Evolutionary conservation across 2,888 invertebrate genomes (phyloP), one percentile per base, ranked within the genome.

Genomic region (Drosophila yooni): DNA sequence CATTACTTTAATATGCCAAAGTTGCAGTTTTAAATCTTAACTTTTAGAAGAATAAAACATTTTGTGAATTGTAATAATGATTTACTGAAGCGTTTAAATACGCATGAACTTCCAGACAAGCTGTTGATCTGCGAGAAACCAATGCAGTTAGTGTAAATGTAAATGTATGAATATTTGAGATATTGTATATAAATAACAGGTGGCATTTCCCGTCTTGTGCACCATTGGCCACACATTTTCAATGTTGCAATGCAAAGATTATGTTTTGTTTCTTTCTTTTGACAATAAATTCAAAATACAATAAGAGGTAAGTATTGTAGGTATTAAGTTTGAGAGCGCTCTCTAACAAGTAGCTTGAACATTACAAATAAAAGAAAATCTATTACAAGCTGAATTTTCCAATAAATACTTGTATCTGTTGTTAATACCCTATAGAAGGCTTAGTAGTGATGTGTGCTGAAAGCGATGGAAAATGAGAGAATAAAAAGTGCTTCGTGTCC

Each of bases 1-100:
- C 3, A 27, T 0, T 33, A 33, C 4, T 8, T 59, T 15, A 7
- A 38, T n/a, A 10, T 10, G 18, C 18, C 3, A 8, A 10, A 13
- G 21, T 7, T 21, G 7, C 27, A n/a, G 13, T 25, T 56, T 50
- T 3, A 59, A 27, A 25, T 43, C 15, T 52, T 56, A 21, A 21
- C 33, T 27, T 48, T 15, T 13, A 10, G 5, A n/a, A 50, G 27
- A 66, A 36, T 6, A 50, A 27, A 21, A 31, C 36, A 52, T 48
- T 18, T 56, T 56, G 13, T 11, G 60, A 59, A 62, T 40, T 68
- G 61, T 66, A 54, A 43, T 75, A 76, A 59, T 59, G 58, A 78
- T 84, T 89, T 84, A 89, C 73, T 82, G 74, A 87, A 82, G 77
- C 89, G 74, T 78, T 76, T 57, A 74, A 79, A 76, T 73, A 61